A percentile compares a stretch with the other conserved stretches of the same genome.
Conservation (phyloP, 2,888 invertebrate genomes). For the Protodeltote pygarga region DNA sequence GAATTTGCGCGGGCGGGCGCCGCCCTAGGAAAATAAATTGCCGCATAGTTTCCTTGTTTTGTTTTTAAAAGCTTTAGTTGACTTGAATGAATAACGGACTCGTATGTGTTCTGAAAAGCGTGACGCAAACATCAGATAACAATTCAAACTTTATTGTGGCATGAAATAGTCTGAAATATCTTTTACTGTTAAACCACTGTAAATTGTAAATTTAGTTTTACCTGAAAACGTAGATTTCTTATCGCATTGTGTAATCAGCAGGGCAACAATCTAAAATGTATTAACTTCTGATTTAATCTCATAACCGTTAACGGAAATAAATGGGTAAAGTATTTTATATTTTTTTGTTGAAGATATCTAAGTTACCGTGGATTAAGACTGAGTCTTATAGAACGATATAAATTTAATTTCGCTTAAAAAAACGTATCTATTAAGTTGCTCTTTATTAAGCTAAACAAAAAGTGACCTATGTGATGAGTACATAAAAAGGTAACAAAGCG, state of each 20-base stretch:
- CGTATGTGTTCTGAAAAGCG: slow-evolving; percentile 37
- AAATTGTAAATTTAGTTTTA: slow-evolving; percentile 17
- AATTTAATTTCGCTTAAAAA: slow-evolving; percentile 39
- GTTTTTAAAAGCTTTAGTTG: slow-evolving; percentile 73
- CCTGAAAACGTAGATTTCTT: slow-evolving; percentile 24
- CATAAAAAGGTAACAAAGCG: slow-evolving; percentile 62
- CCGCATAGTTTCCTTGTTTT: slow-evolving; percentile 75
- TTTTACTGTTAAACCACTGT: slow-evolving; percentile 7
- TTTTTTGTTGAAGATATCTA: slow-evolving; percentile 27
- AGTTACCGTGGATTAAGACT: slow-evolving; percentile 34
- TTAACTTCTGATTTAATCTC: slow-evolving; percentile 26
- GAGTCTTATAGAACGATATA: slow-evolving; percentile 24
- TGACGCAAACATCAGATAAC: slow-evolving; percentile 9
- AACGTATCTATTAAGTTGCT: slow-evolving; percentile 32
- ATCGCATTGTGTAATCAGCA: slow-evolving; percentile 21
- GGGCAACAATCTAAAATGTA: slow-evolving; percentile 20
- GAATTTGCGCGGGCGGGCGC: slow-evolving; percentile 83
- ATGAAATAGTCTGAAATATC: slow-evolving; percentile 3
- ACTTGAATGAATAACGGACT: slow-evolving; percentile 63
- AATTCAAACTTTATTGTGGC: slow-evolving; percentile 8
- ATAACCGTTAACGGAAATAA: slow-evolving; percentile 30
- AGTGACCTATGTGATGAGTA: slow-evolving; percentile 37
- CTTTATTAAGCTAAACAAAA: slow-evolving; percentile 52
- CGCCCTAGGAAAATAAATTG: slow-evolving; percentile 80
- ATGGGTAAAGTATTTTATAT: slow-evolving; percentile 21